Conservation (phyloP, 2,797 vertebrate genomes). For the Smutsia gigantea region DNA sequence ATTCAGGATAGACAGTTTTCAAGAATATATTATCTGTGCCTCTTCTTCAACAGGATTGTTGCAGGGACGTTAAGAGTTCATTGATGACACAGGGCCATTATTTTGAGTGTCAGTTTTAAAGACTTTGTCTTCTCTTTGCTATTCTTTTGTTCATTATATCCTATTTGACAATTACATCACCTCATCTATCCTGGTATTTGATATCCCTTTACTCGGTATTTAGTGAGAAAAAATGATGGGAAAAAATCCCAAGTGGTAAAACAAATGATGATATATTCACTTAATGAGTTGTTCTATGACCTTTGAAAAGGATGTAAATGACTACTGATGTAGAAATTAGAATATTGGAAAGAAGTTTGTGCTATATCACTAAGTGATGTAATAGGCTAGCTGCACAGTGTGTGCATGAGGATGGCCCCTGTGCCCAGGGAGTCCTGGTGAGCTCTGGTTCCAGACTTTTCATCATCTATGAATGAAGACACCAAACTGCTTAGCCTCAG, state of each 20-base stretch:
- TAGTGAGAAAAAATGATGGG: not conserved
- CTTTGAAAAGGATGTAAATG: not conserved
- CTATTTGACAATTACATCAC: not conserved
- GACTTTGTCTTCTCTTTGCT: not conserved
- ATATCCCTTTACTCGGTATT: not conserved
- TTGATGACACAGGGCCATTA: not conserved
- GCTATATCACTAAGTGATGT: not conserved
- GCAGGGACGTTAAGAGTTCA: not conserved
- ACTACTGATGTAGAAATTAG: not conserved
- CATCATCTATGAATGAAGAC: not conserved
- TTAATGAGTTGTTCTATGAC: not conserved
- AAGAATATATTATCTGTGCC: not conserved
- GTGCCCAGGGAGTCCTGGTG: not conserved
- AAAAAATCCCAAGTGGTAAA: not conserved
- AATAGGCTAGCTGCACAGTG: not conserved
- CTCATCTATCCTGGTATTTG: not conserved
- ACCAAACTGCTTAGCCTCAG: not conserved
- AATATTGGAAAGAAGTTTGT: not conserved
- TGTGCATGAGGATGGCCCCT: not conserved
- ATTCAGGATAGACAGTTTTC: not conserved
- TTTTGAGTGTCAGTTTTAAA: constrained; percentile 19
- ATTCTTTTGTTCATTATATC: not conserved
- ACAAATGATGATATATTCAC: not conserved
- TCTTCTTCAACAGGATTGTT: not conserved
- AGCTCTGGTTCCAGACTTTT: not conserved